Evolutionary conservation across 1,140 invertebrate genomes (phyloP).

Genomic region (Agrypnia vestita): DNA sequence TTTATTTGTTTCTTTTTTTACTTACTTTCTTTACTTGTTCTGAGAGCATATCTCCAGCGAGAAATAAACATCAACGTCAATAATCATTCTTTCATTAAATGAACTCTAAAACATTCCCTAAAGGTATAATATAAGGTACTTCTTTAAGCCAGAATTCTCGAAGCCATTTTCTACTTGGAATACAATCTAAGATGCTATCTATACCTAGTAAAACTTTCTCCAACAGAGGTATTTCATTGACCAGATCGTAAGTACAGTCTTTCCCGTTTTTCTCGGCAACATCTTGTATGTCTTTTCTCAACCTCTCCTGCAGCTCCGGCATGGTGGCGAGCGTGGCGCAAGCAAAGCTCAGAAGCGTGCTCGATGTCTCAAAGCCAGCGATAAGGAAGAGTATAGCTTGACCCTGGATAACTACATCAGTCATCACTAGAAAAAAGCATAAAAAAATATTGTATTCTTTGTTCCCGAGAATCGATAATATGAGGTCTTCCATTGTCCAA

Average conservation of each 20-base stretch:
- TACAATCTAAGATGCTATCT: not conserved
- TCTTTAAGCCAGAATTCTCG: too few species aligned
- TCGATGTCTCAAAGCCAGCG: constrained; percentile 72
- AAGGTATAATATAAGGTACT: too few species aligned
- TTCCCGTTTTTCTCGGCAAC: constrained; percentile 67
- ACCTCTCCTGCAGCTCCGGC: constrained; percentile 76
- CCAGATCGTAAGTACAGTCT: constrained; percentile 73
- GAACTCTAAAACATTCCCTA: too few species aligned
- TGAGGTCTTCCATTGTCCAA: too few species aligned
- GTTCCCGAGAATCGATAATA: too few species aligned
- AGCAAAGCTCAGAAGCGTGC: constrained; percentile 73
- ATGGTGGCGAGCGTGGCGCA: constrained; percentile 75
- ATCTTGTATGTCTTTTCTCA: constrained; percentile 74
- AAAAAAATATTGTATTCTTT: too few species aligned
- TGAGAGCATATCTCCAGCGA: too few species aligned
- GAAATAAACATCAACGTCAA: too few species aligned
- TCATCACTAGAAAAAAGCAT: constrained; percentile 64
- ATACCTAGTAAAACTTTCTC: constrained; percentile 72
- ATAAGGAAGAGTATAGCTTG: constrained; percentile 70
- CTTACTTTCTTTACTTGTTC: too few species aligned
- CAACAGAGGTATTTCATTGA: constrained; percentile 73
- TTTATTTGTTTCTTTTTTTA: too few species aligned
- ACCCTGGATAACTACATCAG: constrained; percentile 68
- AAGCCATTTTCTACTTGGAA: too few species aligned
- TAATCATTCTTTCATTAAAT: too few species aligned